Conservation (phyloP, 2,888 invertebrate species). For the Meganola albula region DNA sequence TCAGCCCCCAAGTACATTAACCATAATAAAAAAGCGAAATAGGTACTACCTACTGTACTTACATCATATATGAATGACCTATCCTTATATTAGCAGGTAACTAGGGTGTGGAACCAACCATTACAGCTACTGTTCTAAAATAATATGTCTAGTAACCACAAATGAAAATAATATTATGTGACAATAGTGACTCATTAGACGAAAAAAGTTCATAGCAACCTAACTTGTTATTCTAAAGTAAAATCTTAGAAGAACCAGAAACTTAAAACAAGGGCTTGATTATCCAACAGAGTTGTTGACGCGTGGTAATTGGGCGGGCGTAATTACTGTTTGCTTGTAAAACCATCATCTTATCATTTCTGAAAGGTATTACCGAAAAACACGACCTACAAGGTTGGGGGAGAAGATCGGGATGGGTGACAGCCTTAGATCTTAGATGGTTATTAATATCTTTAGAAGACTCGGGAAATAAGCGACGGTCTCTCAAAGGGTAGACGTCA, state of each 20-base stretch:
- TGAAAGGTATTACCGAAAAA: constrained; percentile 72
- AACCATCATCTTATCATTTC: constrained; percentile 74
- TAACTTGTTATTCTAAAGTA: no score
- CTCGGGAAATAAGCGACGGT: constrained; percentile 63
- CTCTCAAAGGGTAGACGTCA: constrained; percentile 73
- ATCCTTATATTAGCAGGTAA: no score
- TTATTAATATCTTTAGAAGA: constrained; percentile 73
- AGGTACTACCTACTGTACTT: no score
- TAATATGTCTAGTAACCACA: no score
- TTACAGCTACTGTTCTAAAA: no score
- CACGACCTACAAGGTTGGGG: constrained; percentile 44
- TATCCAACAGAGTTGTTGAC: constrained; percentile 37
- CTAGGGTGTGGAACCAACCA: no score
- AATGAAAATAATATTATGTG: no score
- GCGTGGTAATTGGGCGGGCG: constrained; percentile 64
- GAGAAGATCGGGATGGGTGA: constrained; percentile 50
- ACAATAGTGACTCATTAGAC: no score
- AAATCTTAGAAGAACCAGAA: constrained; percentile 30
- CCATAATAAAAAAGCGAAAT: no score
- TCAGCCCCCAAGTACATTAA: no score
- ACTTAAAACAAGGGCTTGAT: constrained; percentile 46
- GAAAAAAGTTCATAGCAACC: no score
- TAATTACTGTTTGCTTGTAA: constrained; percentile 74
- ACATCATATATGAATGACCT: no score
- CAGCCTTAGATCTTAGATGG: constrained; percentile 63